Percentiles rank a stretch among this genome's conserved stretches.
phyloP scores from a whole-genome alignment of 1,140 invertebrate genomes.

The Sinonovacula constricta region DNA sequence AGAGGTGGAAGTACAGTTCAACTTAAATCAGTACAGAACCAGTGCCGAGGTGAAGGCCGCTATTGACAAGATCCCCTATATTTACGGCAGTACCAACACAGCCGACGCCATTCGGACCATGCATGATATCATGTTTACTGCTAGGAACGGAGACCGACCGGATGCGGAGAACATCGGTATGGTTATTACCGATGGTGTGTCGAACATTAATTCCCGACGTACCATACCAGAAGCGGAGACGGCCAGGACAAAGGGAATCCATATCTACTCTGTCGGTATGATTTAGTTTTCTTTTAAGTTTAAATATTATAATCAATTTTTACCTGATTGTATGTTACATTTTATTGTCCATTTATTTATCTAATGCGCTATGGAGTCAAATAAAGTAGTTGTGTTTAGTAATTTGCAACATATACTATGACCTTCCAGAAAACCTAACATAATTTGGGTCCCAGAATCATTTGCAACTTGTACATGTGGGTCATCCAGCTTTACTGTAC shows the following conservation, averaged over 20 bases:
- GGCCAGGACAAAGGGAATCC: conserved; percentile 55
- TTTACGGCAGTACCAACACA: conserved; percentile 70
- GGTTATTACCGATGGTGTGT: conserved; percentile 70
- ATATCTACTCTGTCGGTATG: conserved; percentile 70
- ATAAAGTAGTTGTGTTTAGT: too few species aligned
- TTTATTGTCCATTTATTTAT: too few species aligned
- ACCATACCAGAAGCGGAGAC: conserved; percentile 67
- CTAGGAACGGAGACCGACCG: conserved; percentile 65
- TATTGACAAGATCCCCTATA: conserved; percentile 65
- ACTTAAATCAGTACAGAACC: conserved; percentile 59
- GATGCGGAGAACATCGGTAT: conserved; percentile 64
- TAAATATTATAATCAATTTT: too few species aligned
- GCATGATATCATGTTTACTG: conserved; percentile 64
- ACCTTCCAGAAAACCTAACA: too few species aligned
- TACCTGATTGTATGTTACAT: too few species aligned
- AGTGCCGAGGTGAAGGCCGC: conserved; percentile 58
- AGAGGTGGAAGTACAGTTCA: conserved; percentile 60
- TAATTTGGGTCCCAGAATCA: too few species aligned
- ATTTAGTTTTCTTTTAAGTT: too few species aligned
- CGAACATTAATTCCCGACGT: conserved; percentile 68
- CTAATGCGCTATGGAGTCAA: too few species aligned
- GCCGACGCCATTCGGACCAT: conserved; percentile 64
- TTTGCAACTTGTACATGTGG: too few species aligned
- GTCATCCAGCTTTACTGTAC: too few species aligned
- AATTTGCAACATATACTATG: too few species aligned